These are phyloP conservation scores for Platypus cylindrus DNA, from an alignment of 2,888 invertebrate species.

Conservation along the genomic window DNA sequence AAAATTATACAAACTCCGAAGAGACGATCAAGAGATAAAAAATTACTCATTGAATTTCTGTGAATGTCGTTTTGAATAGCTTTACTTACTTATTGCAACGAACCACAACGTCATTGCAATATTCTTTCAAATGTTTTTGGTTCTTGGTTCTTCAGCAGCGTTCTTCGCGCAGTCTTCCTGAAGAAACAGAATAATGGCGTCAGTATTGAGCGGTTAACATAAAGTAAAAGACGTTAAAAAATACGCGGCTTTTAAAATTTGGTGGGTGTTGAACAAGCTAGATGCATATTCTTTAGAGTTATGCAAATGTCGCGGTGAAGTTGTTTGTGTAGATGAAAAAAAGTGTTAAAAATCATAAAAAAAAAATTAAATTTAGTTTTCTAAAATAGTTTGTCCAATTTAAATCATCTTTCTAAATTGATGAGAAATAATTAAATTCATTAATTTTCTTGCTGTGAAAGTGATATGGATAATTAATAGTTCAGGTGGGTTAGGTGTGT, in stretches of 20 bases:
- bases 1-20: too few species aligned
- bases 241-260: slow-evolving; percentile 8
- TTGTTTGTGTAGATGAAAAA: slow-evolving; percentile 5
- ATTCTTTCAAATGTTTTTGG: too few species aligned
- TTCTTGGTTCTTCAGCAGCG: slow-evolving; percentile 5
- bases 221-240: slow-evolving; percentile 12
- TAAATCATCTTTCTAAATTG: too few species aligned
- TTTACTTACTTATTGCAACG: slow-evolving; percentile 12
- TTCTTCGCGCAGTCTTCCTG: slow-evolving; percentile 13
- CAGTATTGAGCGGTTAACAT: slow-evolving; percentile 9
- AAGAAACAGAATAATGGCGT: slow-evolving; percentile 9
- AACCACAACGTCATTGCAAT: slow-evolving; percentile 10
- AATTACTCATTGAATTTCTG: too few species aligned
- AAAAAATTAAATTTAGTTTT: too few species aligned
- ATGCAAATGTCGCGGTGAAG: slow-evolving; percentile 6
- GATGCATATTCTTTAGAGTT: slow-evolving; percentile 8
- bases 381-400: too few species aligned
- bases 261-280: slow-evolving; percentile 10
- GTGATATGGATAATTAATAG: too few species aligned
- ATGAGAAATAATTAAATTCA: too few species aligned
- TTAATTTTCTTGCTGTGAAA: slow-evolving; percentile 11
- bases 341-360: slow-evolving; percentile 4
- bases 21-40: too few species aligned
- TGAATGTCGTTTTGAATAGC: too few species aligned
- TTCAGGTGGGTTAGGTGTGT: slow-evolving; percentile 4